Conservation (phyloP, 2,888 invertebrate genomes). For the Galeopsomyia nigrocyanea region DNA sequence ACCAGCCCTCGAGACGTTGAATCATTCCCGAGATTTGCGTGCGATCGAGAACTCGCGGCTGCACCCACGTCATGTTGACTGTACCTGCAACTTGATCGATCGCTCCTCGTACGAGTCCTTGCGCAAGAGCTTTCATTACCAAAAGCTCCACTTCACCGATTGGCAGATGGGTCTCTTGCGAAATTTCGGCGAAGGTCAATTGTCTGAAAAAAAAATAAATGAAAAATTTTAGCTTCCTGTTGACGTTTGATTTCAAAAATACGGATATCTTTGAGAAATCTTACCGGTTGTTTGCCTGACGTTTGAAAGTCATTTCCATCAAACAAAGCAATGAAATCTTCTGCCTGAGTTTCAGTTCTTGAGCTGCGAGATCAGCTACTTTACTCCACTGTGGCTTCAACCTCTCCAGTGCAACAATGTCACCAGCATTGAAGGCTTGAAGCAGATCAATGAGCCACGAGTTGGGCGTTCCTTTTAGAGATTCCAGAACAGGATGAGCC, state of each 20-base stretch:
- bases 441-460: conserved; percentile 91
- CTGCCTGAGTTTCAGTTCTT: conserved; percentile 85
- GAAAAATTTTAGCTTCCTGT: neutral
- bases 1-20: conserved; percentile 79
- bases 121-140: conserved; percentile 97
- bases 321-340: conserved; percentile 96
- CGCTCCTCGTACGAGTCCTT: conserved; percentile 92
- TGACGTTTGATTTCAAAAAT: conserved; percentile 3
- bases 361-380: conserved; percentile 86
- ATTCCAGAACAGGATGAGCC: conserved; percentile 93
- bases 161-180: conserved; percentile 86
- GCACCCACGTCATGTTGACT: conserved; percentile 89
- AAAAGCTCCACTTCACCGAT: conserved; percentile 91
- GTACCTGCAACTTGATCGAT: conserved; percentile 90
- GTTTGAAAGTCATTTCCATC: conserved; percentile 99
- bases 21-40: conserved; percentile 81
- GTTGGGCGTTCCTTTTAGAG: conserved; percentile 84
- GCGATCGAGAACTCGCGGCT: conserved; percentile 83
- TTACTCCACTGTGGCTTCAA: conserved; percentile 82
- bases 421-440: conserved; percentile 88
- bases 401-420: conserved; percentile 79
- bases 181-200: conserved; percentile 91
- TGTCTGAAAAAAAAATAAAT: conserved; percentile 69
- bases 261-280: conserved; percentile 11
- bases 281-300: conserved; percentile 85